Base-by-base conservation (phyloP, 2,797 vertebrate genomes). In the Anguilla obscura region DNA sequence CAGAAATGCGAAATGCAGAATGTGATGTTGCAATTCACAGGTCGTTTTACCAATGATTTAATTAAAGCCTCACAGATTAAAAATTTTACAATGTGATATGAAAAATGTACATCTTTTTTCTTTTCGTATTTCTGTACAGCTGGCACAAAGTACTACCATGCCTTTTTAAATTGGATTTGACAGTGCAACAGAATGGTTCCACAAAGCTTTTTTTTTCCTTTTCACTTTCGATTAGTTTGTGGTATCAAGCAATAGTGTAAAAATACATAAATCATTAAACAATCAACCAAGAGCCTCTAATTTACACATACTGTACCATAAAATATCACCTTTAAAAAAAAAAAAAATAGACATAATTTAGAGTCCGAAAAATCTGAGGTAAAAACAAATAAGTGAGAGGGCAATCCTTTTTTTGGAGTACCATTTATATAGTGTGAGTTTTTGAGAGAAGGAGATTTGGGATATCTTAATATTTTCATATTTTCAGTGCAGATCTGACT, bases 1-100 rank as follows among this genome's bases (percentile, higher is more conserved):
- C 97, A 97, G 97, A 98, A 98, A 98, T 98, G 98, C 97, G 97
- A 98, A 98, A 98, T 98, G 98, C 97, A 97, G 97, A 97, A 98
- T 97, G 97, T 97, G 96, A 98, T 96, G 95, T 97, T 97, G 97
- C 97, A 97, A 98, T 98, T 97, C 96, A 98, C 97, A 97, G 97
- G 97, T 97, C 96, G 93, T 96, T 97, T 98, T 97, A 97, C 97
- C 97, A 98, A 96, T 96, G 97, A 98, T 98, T 97, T 98, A 97
- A 97, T 98, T 98, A 98, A 98, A 99, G 98, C 97, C 97, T 98
- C 96, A 93, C 97, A 97, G 69, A 98, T 97, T 98, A 97, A 98
- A 99, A 99, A 98, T 96, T 99, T 98, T 98, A 99, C 98, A 99
- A 96, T 97, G 96, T 97, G 96, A 97, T 98, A 97, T 97, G 97